Evolutionary conservation across 1,140 invertebrate genomes (phyloP), one percentile per base, ranked within the genome.

Genomic region (Plectus sambesii): DNA sequence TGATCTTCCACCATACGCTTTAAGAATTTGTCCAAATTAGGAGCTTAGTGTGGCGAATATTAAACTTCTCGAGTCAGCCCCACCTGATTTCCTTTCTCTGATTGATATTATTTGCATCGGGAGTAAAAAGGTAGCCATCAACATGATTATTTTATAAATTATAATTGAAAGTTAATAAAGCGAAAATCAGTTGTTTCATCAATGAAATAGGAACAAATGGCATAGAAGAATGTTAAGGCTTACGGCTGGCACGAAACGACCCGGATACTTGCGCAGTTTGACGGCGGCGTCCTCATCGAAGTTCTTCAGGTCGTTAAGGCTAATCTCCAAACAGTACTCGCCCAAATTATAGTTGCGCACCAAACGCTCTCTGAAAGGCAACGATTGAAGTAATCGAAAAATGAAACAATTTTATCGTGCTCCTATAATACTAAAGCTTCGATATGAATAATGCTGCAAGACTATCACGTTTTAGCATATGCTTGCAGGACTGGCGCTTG

Each of bases 231-330:
- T 26, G n/a, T n/a, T n/a, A n/a, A 5, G 17, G 53, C 60, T 70
- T 72, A 81, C 80, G 51, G 97, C 78, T 4, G 88, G 82, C 25
- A 98, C 72, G 76, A 87, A 83, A 68, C 97, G 90, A 9, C 85
- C 79, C 0, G 94, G 94, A 53, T 84, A 79, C 66, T 93, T 94
- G 53, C 82, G 80, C 5, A 99, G 68, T 69, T 89, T 89, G 59
- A 94, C 88, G 2, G 85, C 87, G 22, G 97, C 73, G 12, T 82
- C 78, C 72, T 96, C 89, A 75, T 99, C 87, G 75, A 87, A 99
- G 63, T 82, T 87, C 19, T 82, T 79, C 23, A 99, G 73, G 78
- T 99, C 90, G 74, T 93, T 85, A 49, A 98, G 75, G 65, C 87
- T 85, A 38, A 99, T 80, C 70, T 96, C 87, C 8, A 99, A 69